phyloP scores from a whole-genome alignment of 53 echinoderm and acorn worm genomes.

The Apostichopus leukothele region DNA sequence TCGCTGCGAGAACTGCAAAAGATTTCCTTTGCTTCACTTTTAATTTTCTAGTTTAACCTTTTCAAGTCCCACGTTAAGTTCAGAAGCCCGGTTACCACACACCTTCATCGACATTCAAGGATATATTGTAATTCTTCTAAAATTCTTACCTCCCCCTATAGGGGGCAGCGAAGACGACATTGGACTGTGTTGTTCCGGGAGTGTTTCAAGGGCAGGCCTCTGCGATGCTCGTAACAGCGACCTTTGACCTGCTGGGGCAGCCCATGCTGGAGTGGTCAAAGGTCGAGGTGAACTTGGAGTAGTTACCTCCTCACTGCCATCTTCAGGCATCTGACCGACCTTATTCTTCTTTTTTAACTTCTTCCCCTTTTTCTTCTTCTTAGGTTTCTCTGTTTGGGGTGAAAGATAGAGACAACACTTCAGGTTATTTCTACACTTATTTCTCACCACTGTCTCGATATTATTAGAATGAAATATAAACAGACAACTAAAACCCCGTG shows the following conservation, averaged over 20 bases:
- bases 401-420: not conserved
- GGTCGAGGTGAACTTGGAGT: conserved; percentile 59
- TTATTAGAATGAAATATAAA: no score
- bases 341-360: conserved; percentile 92
- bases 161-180: conserved; percentile 38
- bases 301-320: conserved; percentile 60
- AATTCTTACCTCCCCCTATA: conserved; percentile 25
- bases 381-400: conserved; percentile 56
- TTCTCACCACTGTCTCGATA: no score
- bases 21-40: no score
- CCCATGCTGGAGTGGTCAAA: conserved; percentile 78
- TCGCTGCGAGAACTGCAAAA: no score
- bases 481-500: no score
- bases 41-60: no score
- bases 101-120: no score
- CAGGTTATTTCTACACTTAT: no score
- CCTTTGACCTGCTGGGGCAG: conserved; percentile 66
- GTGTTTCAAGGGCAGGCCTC: conserved; percentile 78
- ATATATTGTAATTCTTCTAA: no score
- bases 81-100: no score
- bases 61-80: no score
- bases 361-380: conserved; percentile 96
- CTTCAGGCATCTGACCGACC: conserved; percentile 69
- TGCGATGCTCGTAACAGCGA: conserved; percentile 66
- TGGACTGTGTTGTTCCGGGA: conserved; percentile 71